These are phyloP conservation scores for Elgaria multicarinata DNA, from an alignment of 2,113 vertebrate genomes.

Conservation along the genomic window DNA sequence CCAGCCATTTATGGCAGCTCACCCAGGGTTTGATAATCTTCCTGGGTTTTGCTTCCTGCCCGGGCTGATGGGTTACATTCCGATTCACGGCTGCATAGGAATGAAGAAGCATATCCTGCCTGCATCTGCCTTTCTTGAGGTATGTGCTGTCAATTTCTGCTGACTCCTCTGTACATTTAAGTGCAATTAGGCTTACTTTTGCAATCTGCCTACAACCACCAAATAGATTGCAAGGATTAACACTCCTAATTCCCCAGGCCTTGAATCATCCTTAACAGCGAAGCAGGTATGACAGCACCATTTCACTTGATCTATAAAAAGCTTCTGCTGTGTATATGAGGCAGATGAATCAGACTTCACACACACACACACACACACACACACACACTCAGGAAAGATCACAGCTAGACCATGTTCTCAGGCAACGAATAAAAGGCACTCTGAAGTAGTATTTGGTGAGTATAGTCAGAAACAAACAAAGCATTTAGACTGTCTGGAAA, in stretches of 20 bases:
- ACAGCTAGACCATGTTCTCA: constrained; percentile 11
- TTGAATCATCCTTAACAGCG: constrained; percentile 20
- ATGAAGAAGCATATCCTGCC: neutral
- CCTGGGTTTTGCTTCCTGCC: neutral
- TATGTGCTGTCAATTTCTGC: constrained; percentile 57
- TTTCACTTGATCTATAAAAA: constrained; percentile 24
- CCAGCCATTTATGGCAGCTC: neutral
- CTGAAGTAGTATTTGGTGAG: neutral
- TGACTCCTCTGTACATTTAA: constrained; percentile 64
- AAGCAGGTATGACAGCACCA: constrained; percentile 5
- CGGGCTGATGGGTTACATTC: neutral
- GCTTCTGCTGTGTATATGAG: neutral
- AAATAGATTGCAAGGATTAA: constrained; percentile 39
- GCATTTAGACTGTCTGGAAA: neutral
- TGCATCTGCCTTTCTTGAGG: constrained; percentile 52
- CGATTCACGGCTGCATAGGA: neutral
- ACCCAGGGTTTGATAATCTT: neutral
- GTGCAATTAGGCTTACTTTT: constrained; percentile 58
- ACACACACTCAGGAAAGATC: neutral
- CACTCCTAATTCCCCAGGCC: constrained; percentile 41
- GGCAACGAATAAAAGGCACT: neutral
- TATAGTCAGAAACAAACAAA: constrained; percentile 42
- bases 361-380: neutral
- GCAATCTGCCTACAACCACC: constrained; percentile 57
- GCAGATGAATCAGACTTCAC: constrained; percentile 11